A percentile compares a stretch with the other conserved stretches of the same genome.
phyloP scores from a whole-genome alignment of 2,888 invertebrate species.

The Limnephilus lunatus region DNA sequence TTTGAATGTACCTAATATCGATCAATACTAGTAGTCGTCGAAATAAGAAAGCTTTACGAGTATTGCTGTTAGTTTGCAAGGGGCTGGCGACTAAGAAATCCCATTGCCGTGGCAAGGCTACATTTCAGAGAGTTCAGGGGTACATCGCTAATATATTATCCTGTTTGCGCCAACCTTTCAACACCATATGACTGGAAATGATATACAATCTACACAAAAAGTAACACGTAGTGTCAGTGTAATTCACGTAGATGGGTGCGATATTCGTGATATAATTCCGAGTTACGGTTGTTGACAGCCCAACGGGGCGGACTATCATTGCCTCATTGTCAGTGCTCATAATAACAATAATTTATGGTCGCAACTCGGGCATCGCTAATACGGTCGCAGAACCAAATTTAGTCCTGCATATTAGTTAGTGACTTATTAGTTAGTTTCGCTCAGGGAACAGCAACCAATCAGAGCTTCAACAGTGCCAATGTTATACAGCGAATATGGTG shows the following conservation, averaged over 20 bases:
- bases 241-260: neutral
- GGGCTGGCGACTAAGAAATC: too few species aligned
- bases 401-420: neutral
- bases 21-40: too few species aligned
- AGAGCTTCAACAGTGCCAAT: neutral
- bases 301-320: neutral
- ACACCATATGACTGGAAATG: neutral
- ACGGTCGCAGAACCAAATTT: neutral
- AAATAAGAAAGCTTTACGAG: too few species aligned
- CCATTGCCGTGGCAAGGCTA: neutral
- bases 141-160: neutral
- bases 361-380: neutral
- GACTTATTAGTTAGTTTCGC: neutral
- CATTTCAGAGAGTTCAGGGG: neutral
- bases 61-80: neutral
- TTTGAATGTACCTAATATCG: too few species aligned
- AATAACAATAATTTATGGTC: neutral
- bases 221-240: neutral
- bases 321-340: neutral
- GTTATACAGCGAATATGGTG: neutral
- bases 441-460: neutral
- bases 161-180: neutral
- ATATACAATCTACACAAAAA: neutral
- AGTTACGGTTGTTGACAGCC: neutral
- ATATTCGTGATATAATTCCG: neutral